Conservation (phyloP, 2,888 invertebrate species). For the Ormyrus nitidulus region DNA sequence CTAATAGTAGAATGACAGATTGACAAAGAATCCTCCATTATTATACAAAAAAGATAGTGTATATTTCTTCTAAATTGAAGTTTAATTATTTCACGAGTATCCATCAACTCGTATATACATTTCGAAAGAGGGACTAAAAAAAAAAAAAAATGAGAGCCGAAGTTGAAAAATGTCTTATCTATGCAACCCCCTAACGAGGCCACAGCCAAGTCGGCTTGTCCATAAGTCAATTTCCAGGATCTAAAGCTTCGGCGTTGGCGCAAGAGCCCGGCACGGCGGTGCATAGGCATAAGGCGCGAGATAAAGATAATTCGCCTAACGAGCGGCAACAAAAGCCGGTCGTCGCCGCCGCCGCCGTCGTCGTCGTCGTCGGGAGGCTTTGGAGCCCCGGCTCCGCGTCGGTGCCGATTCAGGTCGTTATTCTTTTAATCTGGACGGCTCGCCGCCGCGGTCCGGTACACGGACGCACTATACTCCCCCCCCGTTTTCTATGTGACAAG, state of each 20-base stretch:
- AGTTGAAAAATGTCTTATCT: no score
- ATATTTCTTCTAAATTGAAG: no score
- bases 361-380: background rate
- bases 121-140: no score
- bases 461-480: background rate
- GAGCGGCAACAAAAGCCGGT: background rate
- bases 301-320: conserved; percentile 41
- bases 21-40: no score
- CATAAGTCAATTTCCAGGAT: conserved; percentile 11
- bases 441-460: background rate
- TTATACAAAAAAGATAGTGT: no score
- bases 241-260: background rate
- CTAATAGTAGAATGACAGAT: no score
- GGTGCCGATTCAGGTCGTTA: conserved; percentile 55
- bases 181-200: no score
- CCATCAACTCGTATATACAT: no score
- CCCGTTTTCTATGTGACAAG: background rate
- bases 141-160: no score
- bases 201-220: no score
- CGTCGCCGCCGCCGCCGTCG: background rate
- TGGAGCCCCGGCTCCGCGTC: conserved; percentile 23
- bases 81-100: no score
- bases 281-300: background rate
- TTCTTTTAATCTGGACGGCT: conserved; percentile 53
- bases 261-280: background rate